A percentile compares a stretch with the other conserved stretches of the same genome.
Evolutionary conservation across 92 coral and sea anemone species (phyloP).

Genomic region (Paragorgia papillata): DNA sequence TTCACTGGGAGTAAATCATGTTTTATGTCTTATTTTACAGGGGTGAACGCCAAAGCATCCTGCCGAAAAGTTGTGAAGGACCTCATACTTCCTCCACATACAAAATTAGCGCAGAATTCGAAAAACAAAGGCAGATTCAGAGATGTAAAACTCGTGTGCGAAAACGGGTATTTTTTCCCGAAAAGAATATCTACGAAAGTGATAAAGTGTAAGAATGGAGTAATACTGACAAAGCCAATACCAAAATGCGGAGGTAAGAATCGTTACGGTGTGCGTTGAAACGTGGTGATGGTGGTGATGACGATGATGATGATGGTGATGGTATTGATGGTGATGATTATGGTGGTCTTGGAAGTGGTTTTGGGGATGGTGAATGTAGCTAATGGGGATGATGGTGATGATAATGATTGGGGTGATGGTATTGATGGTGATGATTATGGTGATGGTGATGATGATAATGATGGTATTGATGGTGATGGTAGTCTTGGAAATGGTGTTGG

Average conservation of each 20-base stretch:
- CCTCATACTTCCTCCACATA: constrained; percentile 47
- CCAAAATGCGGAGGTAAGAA: constrained; percentile 62
- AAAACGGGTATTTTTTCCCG: constrained; percentile 44
- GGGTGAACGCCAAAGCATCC: not conserved
- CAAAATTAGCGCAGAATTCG: constrained; percentile 17
- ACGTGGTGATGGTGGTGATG: not conserved
- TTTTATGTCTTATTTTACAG: not conserved
- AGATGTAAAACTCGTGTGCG: constrained; percentile 56
- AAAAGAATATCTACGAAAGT: constrained; percentile 35
- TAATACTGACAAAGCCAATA: constrained; percentile 23
- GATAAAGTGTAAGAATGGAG: constrained; percentile 56
- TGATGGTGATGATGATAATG: too few species aligned
- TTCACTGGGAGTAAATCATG: not conserved
- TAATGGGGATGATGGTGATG: too few species aligned
- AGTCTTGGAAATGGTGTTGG: too few species aligned
- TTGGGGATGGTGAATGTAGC: too few species aligned
- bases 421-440: too few species aligned
- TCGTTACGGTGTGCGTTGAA: not conserved
- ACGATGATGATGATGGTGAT: too few species aligned
- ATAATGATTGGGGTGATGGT: too few species aligned
- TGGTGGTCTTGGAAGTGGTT: too few species aligned
- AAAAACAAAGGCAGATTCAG: not conserved
- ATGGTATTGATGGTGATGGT: too few species aligned
- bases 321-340: too few species aligned
- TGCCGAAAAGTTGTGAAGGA: constrained; percentile 26